Conservation (phyloP, 1,140 invertebrate species). For the Mactra quadrangularis region DNA sequence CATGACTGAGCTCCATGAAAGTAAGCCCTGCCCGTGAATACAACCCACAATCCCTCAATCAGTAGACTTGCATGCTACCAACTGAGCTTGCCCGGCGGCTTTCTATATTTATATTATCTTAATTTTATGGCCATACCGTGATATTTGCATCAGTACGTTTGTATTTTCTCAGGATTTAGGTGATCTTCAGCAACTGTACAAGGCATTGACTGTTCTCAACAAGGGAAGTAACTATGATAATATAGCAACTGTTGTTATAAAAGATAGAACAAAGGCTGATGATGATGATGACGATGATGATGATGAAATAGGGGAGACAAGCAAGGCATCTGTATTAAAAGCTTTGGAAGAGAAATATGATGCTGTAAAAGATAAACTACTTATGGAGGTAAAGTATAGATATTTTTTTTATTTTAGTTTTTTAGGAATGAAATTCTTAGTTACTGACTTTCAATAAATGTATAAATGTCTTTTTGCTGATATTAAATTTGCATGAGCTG, state of each 20-base stretch:
- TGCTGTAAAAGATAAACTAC: slow-evolving; percentile 77
- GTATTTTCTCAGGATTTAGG: slow-evolving; percentile 62
- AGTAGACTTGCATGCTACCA: too few species aligned
- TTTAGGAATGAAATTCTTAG: background rate
- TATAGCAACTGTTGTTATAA: slow-evolving; percentile 73
- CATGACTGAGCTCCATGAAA: too few species aligned
- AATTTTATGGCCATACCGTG: too few species aligned
- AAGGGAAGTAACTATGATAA: slow-evolving; percentile 73
- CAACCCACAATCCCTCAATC: too few species aligned
- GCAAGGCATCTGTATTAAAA: slow-evolving; percentile 67
- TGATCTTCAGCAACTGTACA: slow-evolving; percentile 67
- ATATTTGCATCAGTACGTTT: too few species aligned
- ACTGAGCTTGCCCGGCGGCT: too few species aligned
- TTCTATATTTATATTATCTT: too few species aligned
- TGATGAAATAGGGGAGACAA: slow-evolving; percentile 52
- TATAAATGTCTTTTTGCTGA: background rate
- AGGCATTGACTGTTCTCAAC: slow-evolving; percentile 60
- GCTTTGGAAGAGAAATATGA: slow-evolving; percentile 81
- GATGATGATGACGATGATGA: slow-evolving; percentile 43
- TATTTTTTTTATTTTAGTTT: background rate
- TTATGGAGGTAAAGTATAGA: slow-evolving; percentile 57
- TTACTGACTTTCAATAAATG: too few species aligned
- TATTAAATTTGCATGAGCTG: background rate
- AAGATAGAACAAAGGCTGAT: slow-evolving; percentile 46
- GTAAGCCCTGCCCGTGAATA: too few species aligned